A percentile compares a stretch with the other conserved stretches of the same genome.
Conservation (phyloP, 2,888 invertebrate genomes). For the Zygaena filipendulae region DNA sequence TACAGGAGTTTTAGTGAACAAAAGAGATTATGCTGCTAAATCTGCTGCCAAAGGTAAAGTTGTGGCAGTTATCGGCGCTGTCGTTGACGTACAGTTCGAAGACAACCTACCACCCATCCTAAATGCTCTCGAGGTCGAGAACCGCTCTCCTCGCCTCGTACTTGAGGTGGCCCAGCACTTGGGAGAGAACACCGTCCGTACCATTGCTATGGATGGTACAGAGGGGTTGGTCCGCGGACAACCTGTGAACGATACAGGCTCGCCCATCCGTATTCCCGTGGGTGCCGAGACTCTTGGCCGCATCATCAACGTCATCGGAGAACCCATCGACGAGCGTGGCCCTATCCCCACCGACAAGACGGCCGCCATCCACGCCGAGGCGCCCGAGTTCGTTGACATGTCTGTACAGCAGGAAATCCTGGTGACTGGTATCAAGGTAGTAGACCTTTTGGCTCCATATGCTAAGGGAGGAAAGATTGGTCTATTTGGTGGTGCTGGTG, state of each 20-base stretch:
- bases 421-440: conserved; percentile 94
- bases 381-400: conserved; percentile 93
- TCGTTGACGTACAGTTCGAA: conserved; percentile 97
- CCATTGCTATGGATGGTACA: conserved; percentile 95
- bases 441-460: conserved; percentile 92
- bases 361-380: conserved; percentile 89
- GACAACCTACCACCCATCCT: conserved; percentile 92
- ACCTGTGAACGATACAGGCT: conserved; percentile 83
- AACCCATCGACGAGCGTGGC: conserved; percentile 90
- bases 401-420: conserved; percentile 91
- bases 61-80: conserved; percentile 97
- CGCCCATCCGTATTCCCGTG: conserved; percentile 92
- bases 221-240: conserved; percentile 94
- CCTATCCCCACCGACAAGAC: conserved; percentile 82
- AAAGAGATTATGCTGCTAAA: conserved; percentile 55
- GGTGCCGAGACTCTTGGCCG: conserved; percentile 91
- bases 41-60: conserved; percentile 71
- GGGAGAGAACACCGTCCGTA: conserved; percentile 90
- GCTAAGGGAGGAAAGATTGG: conserved; percentile 96
- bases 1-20: conserved; percentile 48
- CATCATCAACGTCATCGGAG: conserved; percentile 93
- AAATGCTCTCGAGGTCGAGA: conserved; percentile 93
- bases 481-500: conserved; percentile 94
- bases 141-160: conserved; percentile 81
- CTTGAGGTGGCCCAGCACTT: conserved; percentile 93